Evolutionary conservation across 2,797 vertebrate species (phyloP).

Genomic region (Dryobates pubescens): DNA sequence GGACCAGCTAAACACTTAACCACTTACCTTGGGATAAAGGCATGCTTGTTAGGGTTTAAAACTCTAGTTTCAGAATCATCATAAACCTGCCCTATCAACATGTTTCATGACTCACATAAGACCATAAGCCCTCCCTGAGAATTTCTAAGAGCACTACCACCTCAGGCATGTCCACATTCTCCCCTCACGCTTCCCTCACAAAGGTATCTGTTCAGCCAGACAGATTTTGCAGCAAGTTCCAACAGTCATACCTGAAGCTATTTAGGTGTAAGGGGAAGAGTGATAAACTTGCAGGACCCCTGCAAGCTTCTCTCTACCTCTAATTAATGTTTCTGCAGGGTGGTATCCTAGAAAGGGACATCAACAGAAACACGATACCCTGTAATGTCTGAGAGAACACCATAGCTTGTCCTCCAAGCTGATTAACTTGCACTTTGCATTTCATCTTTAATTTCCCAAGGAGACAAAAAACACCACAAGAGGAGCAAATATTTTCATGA

Average conservation of each 20-base stretch:
- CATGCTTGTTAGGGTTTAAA: constrained; percentile 8
- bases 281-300: neutral
- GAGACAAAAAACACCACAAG: neutral
- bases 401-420: neutral
- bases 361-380: neutral
- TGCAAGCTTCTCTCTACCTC: neutral
- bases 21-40: neutral
- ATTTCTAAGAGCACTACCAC: neutral
- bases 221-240: neutral
- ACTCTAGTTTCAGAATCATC: neutral
- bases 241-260: neutral
- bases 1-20: neutral
- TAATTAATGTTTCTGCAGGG: neutral
- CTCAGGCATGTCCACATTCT: neutral
- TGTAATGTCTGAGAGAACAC: neutral
- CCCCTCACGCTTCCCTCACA: neutral
- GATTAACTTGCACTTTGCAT: neutral
- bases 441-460: neutral
- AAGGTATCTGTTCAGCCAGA: neutral
- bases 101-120: neutral
- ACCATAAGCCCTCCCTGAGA: neutral
- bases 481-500: neutral
- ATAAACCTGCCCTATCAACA: neutral
- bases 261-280: neutral
- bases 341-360: neutral